phyloP scores from a whole-genome alignment of 2,797 vertebrate species.

The Lithobates pipiens region DNA sequence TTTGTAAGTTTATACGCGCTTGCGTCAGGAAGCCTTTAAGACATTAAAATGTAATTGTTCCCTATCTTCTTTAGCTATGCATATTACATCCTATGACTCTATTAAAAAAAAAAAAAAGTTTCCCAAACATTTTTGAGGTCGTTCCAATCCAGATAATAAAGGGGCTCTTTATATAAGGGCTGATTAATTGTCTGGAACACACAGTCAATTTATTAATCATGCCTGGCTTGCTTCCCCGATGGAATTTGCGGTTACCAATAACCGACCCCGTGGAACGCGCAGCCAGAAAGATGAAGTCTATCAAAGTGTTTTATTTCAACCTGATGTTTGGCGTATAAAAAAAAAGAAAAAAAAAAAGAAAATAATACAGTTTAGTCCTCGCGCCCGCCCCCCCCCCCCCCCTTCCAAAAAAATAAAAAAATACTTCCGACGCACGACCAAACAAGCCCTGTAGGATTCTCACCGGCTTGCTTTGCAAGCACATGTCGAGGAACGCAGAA shows the following conservation, averaged over 20 bases:
- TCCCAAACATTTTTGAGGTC: conserved; percentile 1
- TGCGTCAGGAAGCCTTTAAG: not conserved
- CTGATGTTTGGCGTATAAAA: conserved; percentile 19
- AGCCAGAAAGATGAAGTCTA: conserved; percentile 9
- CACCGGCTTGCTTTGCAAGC: conserved; percentile 19
- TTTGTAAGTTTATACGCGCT: not conserved
- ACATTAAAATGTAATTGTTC: not conserved
- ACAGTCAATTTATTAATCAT: conserved; percentile 30
- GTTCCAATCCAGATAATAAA: conserved; percentile 35
- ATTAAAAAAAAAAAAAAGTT: conserved; percentile 10
- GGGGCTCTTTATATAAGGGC: conserved; percentile 10
- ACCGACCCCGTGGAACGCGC: conserved; percentile 8
- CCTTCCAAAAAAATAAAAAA: not conserved
- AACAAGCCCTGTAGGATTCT: conserved; percentile 21
- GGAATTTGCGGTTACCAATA: conserved; percentile 45
- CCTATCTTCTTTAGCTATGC: not conserved
- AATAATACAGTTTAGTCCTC: not conserved
- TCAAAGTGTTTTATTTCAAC: conserved; percentile 43
- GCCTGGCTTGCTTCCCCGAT: conserved; percentile 13
- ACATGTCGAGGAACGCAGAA: conserved; percentile 19
- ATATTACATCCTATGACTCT: not conserved
- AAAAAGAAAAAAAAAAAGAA: not conserved
- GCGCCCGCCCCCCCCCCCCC: too few species aligned
- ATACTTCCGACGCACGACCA: conserved; percentile 23
- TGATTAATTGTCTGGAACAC: conserved; percentile 52